Conservation (phyloP, 2,797 vertebrate species). For the Austrolebias charrua region DNA sequence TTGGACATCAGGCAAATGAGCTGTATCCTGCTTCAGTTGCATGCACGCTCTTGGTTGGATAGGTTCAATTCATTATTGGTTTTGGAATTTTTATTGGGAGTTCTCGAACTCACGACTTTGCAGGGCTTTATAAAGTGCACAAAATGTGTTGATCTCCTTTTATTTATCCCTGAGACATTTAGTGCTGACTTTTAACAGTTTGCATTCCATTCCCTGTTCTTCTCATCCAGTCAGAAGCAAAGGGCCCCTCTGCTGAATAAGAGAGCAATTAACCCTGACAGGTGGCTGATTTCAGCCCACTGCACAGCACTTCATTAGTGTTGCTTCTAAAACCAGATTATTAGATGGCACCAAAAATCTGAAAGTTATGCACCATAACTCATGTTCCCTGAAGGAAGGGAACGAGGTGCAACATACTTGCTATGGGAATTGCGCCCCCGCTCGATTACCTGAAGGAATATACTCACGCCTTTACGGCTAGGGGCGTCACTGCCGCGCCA, state of each 20-base stretch:
- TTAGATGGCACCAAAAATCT: conserved; percentile 25
- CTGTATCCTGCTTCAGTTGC: not conserved
- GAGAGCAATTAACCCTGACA: conserved; percentile 55
- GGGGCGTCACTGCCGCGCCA: no score
- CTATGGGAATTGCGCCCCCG: no score
- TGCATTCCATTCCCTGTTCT: conserved; percentile 60
- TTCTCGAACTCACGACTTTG: conserved; percentile 52
- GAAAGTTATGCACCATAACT: no score
- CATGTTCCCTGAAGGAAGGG: no score
- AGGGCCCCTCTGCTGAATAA: conserved; percentile 44
- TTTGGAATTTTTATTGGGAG: conserved; percentile 10
- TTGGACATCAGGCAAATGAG: conserved; percentile 9
- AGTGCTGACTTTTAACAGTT: conserved; percentile 53
- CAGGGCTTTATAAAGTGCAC: conserved; percentile 72
- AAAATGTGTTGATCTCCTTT: conserved; percentile 64
- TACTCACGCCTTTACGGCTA: no score
- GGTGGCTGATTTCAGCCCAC: conserved; percentile 61
- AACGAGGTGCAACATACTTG: no score
- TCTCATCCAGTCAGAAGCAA: conserved; percentile 25
- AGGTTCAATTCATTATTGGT: not conserved
- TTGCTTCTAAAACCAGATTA: conserved; percentile 36
- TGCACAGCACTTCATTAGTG: conserved; percentile 24
- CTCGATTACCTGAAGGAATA: no score
- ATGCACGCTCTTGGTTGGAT: not conserved
- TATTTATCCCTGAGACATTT: conserved; percentile 49